phyloP scores from a whole-genome alignment of 2,888 invertebrate genomes.

The Pegoplata infirma region DNA sequence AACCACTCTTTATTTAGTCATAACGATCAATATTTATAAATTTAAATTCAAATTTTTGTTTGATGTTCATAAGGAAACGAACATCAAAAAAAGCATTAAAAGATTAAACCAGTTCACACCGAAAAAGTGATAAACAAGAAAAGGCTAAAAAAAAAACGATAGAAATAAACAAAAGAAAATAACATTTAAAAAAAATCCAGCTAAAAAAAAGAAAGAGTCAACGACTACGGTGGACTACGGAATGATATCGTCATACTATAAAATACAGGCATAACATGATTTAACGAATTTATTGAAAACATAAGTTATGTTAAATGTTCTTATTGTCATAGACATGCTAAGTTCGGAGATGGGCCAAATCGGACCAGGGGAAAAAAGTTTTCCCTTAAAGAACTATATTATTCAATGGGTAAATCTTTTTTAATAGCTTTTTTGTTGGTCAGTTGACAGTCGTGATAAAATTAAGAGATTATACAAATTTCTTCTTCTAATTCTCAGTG shows the following conservation, averaged over 20 bases:
- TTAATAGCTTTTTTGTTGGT: too few species aligned
- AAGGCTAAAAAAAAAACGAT: not conserved
- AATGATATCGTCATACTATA: not conserved
- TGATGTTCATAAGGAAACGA: constrained; percentile 41
- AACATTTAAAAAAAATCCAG: not conserved
- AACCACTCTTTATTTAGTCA: not conserved
- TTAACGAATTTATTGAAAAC: not conserved
- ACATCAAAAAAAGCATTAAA: constrained; percentile 7
- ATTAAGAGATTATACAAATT: too few species aligned
- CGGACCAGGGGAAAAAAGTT: too few species aligned
- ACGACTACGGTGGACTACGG: not conserved
- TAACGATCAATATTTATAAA: constrained; percentile 36
- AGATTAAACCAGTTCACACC: constrained; percentile 48
- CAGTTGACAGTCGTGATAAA: too few species aligned
- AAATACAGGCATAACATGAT: not conserved
- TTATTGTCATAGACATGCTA: too few species aligned
- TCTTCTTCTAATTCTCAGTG: too few species aligned
- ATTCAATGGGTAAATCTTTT: too few species aligned
- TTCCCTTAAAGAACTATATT: too few species aligned
- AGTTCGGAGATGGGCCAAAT: too few species aligned
- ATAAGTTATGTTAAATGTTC: too few species aligned
- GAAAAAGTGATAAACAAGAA: not conserved
- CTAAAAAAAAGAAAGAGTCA: not conserved
- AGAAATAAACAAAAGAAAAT: constrained; percentile 9
- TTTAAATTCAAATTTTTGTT: constrained; percentile 4